Conservation (phyloP, 2,888 invertebrate species). For the Volucella inflata region DNA sequence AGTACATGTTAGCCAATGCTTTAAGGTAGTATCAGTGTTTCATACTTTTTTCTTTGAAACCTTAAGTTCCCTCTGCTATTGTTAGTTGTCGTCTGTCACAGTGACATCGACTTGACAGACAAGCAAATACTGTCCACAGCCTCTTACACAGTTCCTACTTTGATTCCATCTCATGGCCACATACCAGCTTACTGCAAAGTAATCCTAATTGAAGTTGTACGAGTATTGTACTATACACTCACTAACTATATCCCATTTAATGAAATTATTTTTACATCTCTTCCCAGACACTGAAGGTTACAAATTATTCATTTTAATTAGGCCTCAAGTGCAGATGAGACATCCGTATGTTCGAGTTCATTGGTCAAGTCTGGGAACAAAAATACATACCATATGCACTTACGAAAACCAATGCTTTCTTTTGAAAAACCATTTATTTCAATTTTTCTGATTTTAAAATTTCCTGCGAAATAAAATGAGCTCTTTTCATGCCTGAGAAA, state of each 20-base stretch:
- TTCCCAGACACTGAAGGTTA: conserved; percentile 57
- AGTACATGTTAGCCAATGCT: too few relatives aligned
- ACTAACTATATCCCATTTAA: conserved; percentile 31
- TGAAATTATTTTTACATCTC: conserved; percentile 26
- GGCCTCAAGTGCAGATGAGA: conserved; percentile 41
- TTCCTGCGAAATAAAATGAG: conserved; percentile 9
- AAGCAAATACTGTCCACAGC: background rate
- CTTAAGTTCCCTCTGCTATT: too few relatives aligned
- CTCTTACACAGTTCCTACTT: background rate
- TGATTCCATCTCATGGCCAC: conserved; percentile 38
- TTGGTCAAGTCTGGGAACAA: conserved; percentile 8
- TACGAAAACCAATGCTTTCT: background rate
- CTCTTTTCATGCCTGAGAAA: conserved; percentile 7
- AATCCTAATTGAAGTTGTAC: conserved; percentile 27
- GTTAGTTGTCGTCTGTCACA: too few relatives aligned
- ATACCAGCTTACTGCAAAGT: conserved; percentile 2
- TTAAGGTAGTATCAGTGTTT: too few relatives aligned
- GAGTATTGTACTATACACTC: background rate
- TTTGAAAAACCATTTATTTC: background rate
- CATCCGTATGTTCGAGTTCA: conserved; percentile 29
- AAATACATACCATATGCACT: too few relatives aligned
- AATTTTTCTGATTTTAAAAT: conserved; percentile 9
- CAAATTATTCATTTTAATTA: conserved; percentile 49
- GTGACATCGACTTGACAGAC: background rate
- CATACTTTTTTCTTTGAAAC: too few relatives aligned